Percentiles rank a stretch among this genome's conserved stretches.
These are phyloP conservation scores for Ennomos fuscantarius DNA, from an alignment of 2,888 invertebrate genomes.

Conservation along the genomic window DNA sequence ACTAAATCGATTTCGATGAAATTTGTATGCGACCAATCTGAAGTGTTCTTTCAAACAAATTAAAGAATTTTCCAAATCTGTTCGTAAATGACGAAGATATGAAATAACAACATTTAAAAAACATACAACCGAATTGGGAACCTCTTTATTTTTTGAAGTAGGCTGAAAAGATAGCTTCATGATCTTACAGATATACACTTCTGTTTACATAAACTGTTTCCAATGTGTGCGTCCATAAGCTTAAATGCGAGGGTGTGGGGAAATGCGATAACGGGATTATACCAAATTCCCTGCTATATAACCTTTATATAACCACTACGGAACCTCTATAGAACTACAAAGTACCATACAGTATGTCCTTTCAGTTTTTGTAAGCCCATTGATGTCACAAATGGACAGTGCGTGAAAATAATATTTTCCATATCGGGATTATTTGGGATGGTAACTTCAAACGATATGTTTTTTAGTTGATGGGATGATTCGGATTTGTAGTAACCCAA, in stretches of 20 bases:
- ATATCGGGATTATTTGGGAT: background rate
- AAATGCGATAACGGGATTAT: slow-evolving; percentile 41
- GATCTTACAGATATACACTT: background rate
- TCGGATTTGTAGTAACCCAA: no score
- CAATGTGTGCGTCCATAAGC: slow-evolving; percentile 22
- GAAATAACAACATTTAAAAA: no score
- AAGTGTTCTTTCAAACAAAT: no score
- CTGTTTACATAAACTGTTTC: slow-evolving; percentile 24
- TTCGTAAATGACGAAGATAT: no score
- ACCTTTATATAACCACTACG: background rate
- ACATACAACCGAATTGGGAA: no score
- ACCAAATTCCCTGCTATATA: slow-evolving; percentile 3
- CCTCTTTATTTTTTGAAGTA: no score
- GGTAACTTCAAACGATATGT: no score
- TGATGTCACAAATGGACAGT: slow-evolving; percentile 17
- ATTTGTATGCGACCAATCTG: no score
- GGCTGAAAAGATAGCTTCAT: no score
- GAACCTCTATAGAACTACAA: slow-evolving; percentile 2
- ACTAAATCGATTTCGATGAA: no score
- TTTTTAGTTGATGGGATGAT: no score
- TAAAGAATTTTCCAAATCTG: no score
- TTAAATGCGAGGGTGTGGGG: slow-evolving; percentile 22
- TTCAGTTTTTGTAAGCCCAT: slow-evolving; percentile 17
- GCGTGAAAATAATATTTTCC: slow-evolving; percentile 2
- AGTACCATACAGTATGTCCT: slow-evolving; percentile 4